Evolutionary conservation across 2,113 vertebrate species (phyloP).

Genomic region (Rhagologus leucostigma): DNA sequence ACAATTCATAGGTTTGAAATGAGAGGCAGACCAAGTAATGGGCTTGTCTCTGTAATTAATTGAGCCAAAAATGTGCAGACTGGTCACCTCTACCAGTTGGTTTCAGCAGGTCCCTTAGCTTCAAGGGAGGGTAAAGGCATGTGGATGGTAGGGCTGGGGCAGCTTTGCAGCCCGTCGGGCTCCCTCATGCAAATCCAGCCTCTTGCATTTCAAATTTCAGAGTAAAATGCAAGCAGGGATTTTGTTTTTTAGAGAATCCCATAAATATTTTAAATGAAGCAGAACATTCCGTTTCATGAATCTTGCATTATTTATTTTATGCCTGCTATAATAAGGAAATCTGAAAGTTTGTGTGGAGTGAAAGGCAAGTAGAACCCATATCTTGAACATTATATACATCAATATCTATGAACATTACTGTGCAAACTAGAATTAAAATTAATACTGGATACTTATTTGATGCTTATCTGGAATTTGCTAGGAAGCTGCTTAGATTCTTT

Average conservation of each 20-base stretch:
- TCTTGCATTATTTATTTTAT: constrained; percentile 73
- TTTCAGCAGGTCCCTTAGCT: background rate
- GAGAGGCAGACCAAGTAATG: background rate
- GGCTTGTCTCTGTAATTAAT: background rate
- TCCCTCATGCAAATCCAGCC: background rate
- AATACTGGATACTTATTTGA: background rate
- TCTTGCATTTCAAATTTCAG: constrained; percentile 4
- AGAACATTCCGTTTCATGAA: constrained; percentile 34
- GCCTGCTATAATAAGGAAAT: constrained; percentile 54
- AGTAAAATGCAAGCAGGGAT: constrained; percentile 31
- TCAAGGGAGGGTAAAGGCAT: background rate
- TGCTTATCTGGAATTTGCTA: background rate
- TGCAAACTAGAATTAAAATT: background rate
- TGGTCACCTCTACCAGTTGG: background rate
- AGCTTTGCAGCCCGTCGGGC: background rate
- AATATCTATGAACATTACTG: background rate
- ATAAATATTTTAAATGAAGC: constrained; percentile 74
- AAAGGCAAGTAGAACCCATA: background rate
- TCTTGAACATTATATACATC: too few species aligned
- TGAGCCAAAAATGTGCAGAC: background rate
- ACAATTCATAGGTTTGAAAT: background rate
- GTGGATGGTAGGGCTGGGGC: background rate
- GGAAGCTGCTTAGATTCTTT: background rate
- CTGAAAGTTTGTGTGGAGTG: background rate
- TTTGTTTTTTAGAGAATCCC: constrained; percentile 53